phyloP scores from a whole-genome alignment of 2,113 vertebrate genomes.

The Cyanoramphus novaezelandiae region DNA sequence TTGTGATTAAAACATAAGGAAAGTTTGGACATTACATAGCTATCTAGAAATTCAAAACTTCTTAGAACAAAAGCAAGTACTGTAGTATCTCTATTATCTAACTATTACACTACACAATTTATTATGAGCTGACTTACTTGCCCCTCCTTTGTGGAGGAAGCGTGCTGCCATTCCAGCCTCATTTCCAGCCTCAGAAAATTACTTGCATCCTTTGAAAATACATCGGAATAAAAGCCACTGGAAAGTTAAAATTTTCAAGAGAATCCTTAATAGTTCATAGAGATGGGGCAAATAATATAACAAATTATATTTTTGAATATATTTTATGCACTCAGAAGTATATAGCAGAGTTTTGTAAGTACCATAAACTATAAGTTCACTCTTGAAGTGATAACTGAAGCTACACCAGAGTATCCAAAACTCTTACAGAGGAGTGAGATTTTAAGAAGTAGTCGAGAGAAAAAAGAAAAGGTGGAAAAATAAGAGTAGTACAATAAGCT shows the following conservation, averaged over 20 bases:
- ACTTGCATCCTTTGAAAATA: not conserved
- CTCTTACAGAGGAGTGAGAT: not conserved
- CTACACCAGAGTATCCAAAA: not conserved
- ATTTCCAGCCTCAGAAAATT: not conserved
- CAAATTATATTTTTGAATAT: not conserved
- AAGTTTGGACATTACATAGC: not conserved
- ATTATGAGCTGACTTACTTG: not conserved
- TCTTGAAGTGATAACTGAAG: not conserved
- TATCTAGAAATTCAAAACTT: slow-evolving; percentile 52
- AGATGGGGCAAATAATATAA: not conserved
- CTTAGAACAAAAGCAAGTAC: slow-evolving; percentile 13
- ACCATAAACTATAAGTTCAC: not conserved
- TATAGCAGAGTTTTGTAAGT: not conserved
- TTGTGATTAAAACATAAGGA: slow-evolving; percentile 30
- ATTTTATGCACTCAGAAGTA: not conserved
- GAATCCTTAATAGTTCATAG: not conserved
- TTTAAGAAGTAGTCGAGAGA: not conserved
- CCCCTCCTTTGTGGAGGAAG: not conserved
- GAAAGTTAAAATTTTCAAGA: not conserved
- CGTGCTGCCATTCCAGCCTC: not conserved
- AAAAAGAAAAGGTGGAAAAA: not conserved
- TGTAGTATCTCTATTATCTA: not conserved
- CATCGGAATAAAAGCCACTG: not conserved
- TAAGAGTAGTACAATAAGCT: not conserved
- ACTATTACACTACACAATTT: not conserved